Conservation (phyloP, 2,113 vertebrate genomes). For the Melanerpes aurifrons region DNA sequence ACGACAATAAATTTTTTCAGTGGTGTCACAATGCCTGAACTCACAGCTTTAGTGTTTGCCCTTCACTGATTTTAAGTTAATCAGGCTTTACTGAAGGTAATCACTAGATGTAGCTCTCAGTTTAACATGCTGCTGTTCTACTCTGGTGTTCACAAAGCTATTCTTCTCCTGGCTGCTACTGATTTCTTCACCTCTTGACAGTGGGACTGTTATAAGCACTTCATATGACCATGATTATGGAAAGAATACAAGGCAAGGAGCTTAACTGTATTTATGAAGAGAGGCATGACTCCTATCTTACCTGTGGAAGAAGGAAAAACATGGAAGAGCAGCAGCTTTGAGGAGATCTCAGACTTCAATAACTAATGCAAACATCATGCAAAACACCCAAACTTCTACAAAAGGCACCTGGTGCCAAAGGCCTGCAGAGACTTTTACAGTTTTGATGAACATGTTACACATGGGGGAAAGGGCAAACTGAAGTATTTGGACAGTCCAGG, state of each 20-base stretch:
- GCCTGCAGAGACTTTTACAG: neutral
- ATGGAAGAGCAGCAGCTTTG: neutral
- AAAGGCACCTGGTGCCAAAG: neutral
- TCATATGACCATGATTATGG: neutral
- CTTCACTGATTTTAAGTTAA: neutral
- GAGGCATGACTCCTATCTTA: neutral
- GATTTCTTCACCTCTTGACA: constrained; percentile 44
- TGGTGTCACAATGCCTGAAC: neutral
- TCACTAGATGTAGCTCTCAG: neutral
- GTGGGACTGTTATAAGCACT: neutral
- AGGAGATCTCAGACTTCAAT: neutral
- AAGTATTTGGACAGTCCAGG: neutral
- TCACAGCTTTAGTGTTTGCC: neutral
- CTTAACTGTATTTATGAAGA: neutral
- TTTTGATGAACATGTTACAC: neutral
- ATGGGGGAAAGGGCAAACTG: neutral
- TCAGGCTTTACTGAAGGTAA: constrained; percentile 31
- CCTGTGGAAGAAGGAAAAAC: neutral
- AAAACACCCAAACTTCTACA: neutral
- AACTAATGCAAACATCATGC: neutral
- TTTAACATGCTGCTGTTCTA: neutral
- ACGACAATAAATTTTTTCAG: neutral
- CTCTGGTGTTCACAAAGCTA: neutral
- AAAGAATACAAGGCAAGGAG: constrained; percentile 11
- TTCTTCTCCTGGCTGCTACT: neutral